Conservation (phyloP, 2,797 vertebrate species). For the Chloroceryle amazona region DNA sequence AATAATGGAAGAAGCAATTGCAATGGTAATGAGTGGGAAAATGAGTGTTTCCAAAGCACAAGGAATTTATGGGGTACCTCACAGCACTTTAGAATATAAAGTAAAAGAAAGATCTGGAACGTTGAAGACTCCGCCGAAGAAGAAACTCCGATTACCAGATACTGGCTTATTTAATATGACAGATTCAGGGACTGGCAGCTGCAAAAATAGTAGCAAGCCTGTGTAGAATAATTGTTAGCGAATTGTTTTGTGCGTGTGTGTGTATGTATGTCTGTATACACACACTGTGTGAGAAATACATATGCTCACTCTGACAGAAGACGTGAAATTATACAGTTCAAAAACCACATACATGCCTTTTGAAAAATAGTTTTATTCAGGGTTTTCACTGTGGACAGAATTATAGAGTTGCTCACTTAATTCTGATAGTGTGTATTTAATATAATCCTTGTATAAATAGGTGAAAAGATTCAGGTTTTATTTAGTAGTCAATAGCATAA, state of each 20-base stretch:
- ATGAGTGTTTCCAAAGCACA: conserved; percentile 99
- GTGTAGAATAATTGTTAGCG: conserved; percentile 87
- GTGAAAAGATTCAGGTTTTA: conserved; percentile 94
- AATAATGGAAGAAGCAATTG: conserved; percentile 97
- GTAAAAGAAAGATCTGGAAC: conserved; percentile 99
- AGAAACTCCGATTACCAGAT: conserved; percentile 93
- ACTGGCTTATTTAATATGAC: conserved; percentile 88
- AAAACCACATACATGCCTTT: conserved; percentile 98
- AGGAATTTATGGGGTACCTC: conserved; percentile 97
- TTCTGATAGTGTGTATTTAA: conserved; percentile 89
- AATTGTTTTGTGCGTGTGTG: conserved; percentile 64
- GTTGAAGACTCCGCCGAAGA: conserved; percentile 98
- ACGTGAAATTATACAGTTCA: conserved; percentile 90
- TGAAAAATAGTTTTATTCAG: conserved; percentile 95
- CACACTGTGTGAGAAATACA: conserved; percentile 84
- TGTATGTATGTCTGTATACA: conserved; percentile 71
- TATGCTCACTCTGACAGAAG: conserved; percentile 90
- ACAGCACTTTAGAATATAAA: conserved; percentile 99
- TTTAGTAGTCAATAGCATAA: conserved; percentile 89
- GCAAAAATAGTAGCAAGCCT: conserved; percentile 88
- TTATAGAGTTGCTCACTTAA: conserved; percentile 88
- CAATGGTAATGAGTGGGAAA: conserved; percentile 97
- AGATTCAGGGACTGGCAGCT: conserved; percentile 95
- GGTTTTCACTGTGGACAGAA: conserved; percentile 95
- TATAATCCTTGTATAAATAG: conserved; percentile 86